Evolutionary conservation across 2,797 vertebrate species (phyloP), one percentile per base, ranked within the genome.

Genomic region (Neopelma chrysocephalum): DNA sequence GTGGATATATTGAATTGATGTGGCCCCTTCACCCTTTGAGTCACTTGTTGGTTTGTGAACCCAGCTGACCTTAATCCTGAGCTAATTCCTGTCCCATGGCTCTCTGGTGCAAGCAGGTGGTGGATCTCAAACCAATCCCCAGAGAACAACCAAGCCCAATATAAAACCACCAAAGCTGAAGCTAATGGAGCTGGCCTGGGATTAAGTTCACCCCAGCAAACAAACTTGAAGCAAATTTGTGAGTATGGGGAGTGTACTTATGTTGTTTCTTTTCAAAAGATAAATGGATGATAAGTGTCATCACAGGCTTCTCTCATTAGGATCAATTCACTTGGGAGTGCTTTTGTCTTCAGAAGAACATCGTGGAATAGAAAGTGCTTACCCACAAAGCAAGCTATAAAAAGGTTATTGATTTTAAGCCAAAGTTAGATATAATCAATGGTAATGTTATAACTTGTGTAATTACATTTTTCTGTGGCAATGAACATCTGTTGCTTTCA

Each of bases 361-460:
- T 86, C 3, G 43, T 78, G 61, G 82, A 69, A 43, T 16, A 66
- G 72, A 62, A 94, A 95, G 65, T 66, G 65, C 62, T 94, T 73
- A 72, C 82, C 50, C 68, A 75, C 34, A 81, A 69, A 80, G 47
- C 16, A 27, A 58, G 47, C 76, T 75, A 20, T 83, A 21, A 80
- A 94, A 58, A 88, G 50, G 69, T 81, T 75, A 92, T 83, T 88
- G 72, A 43, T 81, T 90, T 91, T 48, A 65, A 76, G 69, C 47
- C n/a, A 31, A 56, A 83, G 51, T 57, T 72, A 56, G 40, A 17
- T 86, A 45, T 53, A 58, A 86, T 71, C 31, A 31, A 43, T 4
- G 14, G 9, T 66, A 66, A 61, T 14, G 21, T 88, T 86, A 75
- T 12, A 53, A 10, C 57, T 54, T n/a, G 32, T 69, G 76, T 60